These are phyloP conservation scores for Buathra laborator DNA, from an alignment of 2,888 invertebrate species.

Conservation along the genomic window DNA sequence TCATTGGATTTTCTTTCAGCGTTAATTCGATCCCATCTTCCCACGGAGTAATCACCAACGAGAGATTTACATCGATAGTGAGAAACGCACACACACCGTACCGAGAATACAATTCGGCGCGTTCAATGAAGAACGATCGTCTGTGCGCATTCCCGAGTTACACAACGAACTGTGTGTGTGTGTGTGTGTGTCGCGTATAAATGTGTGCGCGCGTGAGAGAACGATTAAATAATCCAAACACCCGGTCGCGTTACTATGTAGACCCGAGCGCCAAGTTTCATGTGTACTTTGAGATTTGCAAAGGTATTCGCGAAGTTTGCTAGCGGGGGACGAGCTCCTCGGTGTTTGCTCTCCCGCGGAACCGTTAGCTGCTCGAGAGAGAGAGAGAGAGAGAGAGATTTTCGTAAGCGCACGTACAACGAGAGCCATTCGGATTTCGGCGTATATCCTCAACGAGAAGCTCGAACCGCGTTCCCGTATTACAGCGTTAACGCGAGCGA, in stretches of 20 bases:
- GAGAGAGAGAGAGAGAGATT: not conserved
- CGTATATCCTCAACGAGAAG: too few relatives aligned
- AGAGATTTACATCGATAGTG: too few relatives aligned
- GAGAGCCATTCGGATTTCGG: too few relatives aligned
- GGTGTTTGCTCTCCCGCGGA: too few relatives aligned
- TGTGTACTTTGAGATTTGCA: slow-evolving; percentile 24
- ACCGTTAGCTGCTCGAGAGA: not conserved
- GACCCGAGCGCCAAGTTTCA: not conserved
- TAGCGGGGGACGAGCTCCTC: too few relatives aligned
- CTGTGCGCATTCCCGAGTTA: too few relatives aligned
- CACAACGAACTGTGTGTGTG: not conserved
- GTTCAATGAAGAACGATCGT: too few relatives aligned
- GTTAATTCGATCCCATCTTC: not conserved
- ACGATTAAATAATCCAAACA: slow-evolving; percentile 15
- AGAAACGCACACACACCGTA: too few relatives aligned
- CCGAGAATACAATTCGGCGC: too few relatives aligned
- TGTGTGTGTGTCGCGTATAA: not conserved
- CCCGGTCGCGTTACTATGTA: not conserved
- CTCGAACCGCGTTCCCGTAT: too few relatives aligned
- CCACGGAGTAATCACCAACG: too few relatives aligned
- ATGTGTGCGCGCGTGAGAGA: not conserved
- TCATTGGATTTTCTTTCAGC: not conserved
- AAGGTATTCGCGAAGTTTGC: slow-evolving; percentile 6
- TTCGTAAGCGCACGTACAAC: not conserved
- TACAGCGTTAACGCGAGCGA: not conserved